These are phyloP conservation scores for Dryadula phaetusa DNA, from an alignment of 2,888 invertebrate species.

Conservation along the genomic window DNA sequence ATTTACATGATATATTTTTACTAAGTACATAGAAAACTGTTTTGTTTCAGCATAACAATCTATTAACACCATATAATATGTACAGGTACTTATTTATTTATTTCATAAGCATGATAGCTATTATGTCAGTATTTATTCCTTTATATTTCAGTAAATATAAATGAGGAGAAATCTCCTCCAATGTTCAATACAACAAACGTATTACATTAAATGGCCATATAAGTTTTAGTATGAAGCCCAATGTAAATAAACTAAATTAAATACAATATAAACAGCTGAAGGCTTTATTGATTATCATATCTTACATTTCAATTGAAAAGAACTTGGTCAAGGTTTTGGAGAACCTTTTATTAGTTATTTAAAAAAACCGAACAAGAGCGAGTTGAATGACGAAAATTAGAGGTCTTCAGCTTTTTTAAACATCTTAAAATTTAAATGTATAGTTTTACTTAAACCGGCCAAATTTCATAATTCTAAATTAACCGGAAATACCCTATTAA, in stretches of 20 bases:
- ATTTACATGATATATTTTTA: background rate
- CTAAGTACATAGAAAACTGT: background rate
- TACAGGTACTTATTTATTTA: background rate
- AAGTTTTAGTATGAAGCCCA: background rate
- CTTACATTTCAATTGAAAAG: slow-evolving; percentile 30
- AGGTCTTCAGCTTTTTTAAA: too few species aligned
- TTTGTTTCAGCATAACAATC: background rate
- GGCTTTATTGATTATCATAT: slow-evolving; percentile 28
- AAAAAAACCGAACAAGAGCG: too few species aligned
- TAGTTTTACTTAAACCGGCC: too few species aligned
- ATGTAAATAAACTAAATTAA: slow-evolving; percentile 1
- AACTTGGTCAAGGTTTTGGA: slow-evolving; percentile 37
- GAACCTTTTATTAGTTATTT: slow-evolving; percentile 28
- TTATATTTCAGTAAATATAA: too few species aligned
- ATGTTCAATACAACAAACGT: background rate
- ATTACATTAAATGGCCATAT: background rate
- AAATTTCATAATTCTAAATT: too few species aligned
- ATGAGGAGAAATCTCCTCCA: too few species aligned
- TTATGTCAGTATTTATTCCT: background rate
- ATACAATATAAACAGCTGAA: background rate
- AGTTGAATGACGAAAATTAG: too few species aligned
- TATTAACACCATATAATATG: background rate
- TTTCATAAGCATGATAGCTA: background rate
- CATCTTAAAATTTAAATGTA: too few species aligned
- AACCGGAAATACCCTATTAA: too few species aligned